A percentile compares a stretch with the other conserved stretches of the same genome.
phyloP scores from a whole-genome alignment of 2,797 vertebrate species.

The Urocyon cinereoargenteus region DNA sequence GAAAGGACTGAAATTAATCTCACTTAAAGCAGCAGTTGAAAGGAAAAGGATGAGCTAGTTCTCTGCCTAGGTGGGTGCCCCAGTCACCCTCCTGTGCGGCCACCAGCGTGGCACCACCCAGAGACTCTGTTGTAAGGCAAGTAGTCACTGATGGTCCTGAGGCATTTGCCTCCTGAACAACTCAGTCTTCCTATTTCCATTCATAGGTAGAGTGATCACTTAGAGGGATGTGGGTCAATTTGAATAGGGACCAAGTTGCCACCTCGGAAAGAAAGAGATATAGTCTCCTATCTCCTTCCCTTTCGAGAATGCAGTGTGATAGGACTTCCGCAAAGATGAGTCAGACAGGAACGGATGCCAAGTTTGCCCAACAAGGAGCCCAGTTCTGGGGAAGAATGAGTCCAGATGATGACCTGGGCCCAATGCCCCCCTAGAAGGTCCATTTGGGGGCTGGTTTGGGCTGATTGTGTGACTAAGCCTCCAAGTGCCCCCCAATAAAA shows the following conservation, averaged over 20 bases:
- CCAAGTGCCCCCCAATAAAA: neutral
- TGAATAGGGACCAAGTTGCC: neutral
- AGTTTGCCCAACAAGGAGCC: neutral
- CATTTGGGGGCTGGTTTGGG: neutral
- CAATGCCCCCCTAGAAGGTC: neutral
- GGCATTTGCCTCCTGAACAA: neutral
- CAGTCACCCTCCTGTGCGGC: accelerated
- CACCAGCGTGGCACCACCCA: neutral
- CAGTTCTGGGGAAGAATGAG: neutral
- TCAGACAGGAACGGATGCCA: accelerated
- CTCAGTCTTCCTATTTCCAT: neutral
- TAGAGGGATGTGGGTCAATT: neutral
- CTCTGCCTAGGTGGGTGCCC: neutral
- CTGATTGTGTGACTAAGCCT: neutral
- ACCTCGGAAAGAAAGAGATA: neutral
- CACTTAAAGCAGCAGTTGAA: neutral
- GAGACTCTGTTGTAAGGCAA: neutral
- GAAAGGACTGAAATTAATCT: neutral
- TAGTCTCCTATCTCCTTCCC: neutral
- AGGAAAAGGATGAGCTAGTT: neutral
- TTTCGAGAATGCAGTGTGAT: neutral
- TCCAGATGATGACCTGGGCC: neutral
- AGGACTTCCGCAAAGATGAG: neutral
- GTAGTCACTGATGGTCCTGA: neutral
- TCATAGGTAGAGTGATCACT: neutral